Evolutionary conservation across 2,888 invertebrate species (phyloP).

Genomic region (Leptarthrus brevirostris): DNA sequence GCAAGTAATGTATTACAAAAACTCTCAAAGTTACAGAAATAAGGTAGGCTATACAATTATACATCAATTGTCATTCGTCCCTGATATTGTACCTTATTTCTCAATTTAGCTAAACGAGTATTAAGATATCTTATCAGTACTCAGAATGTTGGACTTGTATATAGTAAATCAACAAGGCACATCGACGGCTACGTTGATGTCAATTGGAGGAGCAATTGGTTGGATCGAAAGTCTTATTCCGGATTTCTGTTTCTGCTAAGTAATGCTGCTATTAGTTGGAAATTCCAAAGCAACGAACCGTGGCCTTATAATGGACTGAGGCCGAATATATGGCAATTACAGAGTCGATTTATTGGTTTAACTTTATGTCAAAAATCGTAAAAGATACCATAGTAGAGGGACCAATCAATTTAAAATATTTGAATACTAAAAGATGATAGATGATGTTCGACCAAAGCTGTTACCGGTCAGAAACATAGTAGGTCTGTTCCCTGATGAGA

Average conservation of each 20-base stretch:
- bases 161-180: background rate
- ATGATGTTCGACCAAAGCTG: too few relatives aligned
- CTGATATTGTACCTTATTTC: too few relatives aligned
- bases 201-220: background rate
- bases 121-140: constrained; percentile 6
- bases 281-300: background rate
- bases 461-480: too few relatives aligned
- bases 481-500: too few relatives aligned
- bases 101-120: constrained; percentile 49
- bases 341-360: background rate
- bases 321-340: background rate
- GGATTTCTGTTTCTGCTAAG: background rate
- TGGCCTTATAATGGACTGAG: background rate
- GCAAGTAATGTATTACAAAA: too few relatives aligned
- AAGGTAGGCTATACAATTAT: too few relatives aligned
- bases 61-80: too few relatives aligned
- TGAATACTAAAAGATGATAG: too few relatives aligned
- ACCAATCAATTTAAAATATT: background rate
- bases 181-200: background rate
- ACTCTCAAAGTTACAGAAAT: too few relatives aligned
- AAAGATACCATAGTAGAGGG: too few relatives aligned
- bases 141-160: constrained; percentile 10
- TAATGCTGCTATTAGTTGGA: constrained; percentile 3
- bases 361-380: background rate
- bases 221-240: background rate